phyloP scores from a whole-genome alignment of 2,797 vertebrate genomes.

The Natrix natrix region DNA sequence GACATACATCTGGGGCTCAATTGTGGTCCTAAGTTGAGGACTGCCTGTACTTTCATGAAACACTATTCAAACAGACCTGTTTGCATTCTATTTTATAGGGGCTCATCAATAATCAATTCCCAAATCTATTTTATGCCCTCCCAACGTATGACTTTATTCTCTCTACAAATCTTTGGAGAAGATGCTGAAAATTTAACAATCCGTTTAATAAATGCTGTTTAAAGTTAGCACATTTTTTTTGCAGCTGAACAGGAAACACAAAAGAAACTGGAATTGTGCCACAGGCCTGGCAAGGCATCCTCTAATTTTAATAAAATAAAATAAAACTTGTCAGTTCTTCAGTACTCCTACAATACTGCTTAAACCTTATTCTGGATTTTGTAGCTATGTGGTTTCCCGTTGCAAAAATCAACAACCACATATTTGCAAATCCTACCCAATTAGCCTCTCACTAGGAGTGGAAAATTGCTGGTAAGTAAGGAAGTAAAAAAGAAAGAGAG shows the following conservation, averaged over 20 bases:
- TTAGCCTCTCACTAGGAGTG: not conserved
- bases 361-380: not conserved
- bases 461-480: not conserved
- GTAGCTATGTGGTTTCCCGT: not conserved
- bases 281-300: not conserved
- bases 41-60: conserved; percentile 31
- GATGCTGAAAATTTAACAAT: not conserved
- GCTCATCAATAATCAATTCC: not conserved
- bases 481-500: too few species aligned
- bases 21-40: not conserved
- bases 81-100: not conserved
- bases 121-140: too few species aligned
- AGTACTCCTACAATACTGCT: not conserved
- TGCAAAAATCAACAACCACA: not conserved
- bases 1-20: too few species aligned
- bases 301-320: not conserved
- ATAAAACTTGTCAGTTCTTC: not conserved
- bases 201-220: not conserved
- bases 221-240: not conserved
- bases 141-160: not conserved
- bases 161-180: not conserved
- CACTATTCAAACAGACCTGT: not conserved
- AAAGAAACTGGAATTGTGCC: not conserved
- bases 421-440: not conserved
- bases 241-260: not conserved